A percentile compares a stretch with the other conserved stretches of the same genome.
phyloP scores from a whole-genome alignment of 2,888 invertebrate genomes.

The Abscondita cerata region DNA sequence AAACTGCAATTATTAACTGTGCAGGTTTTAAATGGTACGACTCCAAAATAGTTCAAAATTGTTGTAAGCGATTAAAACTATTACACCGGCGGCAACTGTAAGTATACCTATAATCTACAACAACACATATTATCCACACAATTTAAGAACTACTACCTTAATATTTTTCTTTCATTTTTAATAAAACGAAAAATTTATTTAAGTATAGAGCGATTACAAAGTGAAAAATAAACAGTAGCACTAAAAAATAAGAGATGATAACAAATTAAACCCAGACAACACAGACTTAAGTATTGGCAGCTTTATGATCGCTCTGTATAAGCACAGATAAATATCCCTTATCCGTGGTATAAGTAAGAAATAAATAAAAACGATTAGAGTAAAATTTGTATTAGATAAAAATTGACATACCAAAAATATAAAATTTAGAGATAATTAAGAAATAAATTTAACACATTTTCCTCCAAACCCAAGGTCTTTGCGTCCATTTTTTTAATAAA shows the following conservation, averaged over 20 bases:
- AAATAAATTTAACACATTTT: constrained; percentile 70
- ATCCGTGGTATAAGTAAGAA: too few species aligned
- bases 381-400: neutral
- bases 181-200: too few species aligned
- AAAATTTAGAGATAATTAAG: constrained; percentile 70
- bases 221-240: too few species aligned
- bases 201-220: too few species aligned
- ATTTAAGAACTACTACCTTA: neutral
- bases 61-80: constrained; percentile 64
- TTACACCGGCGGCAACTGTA: constrained; percentile 70
- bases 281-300: too few species aligned
- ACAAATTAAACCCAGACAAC: too few species aligned
- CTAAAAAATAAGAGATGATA: too few species aligned
- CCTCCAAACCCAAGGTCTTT: constrained; percentile 65
- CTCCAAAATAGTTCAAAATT: constrained; percentile 67
- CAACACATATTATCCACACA: neutral
- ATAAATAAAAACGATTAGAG: neutral
- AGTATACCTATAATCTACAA: constrained; percentile 63
- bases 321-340: too few species aligned
- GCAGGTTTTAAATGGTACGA: constrained; percentile 75
- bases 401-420: constrained; percentile 66
- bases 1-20: constrained; percentile 77
- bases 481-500: constrained; percentile 49
- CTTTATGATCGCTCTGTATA: too few species aligned
- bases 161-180: too few species aligned